A percentile compares a stretch with the other conserved stretches of the same genome.
phyloP scores from a whole-genome alignment of 2,888 invertebrate species.

The Eupithecia pulchellata region DNA sequence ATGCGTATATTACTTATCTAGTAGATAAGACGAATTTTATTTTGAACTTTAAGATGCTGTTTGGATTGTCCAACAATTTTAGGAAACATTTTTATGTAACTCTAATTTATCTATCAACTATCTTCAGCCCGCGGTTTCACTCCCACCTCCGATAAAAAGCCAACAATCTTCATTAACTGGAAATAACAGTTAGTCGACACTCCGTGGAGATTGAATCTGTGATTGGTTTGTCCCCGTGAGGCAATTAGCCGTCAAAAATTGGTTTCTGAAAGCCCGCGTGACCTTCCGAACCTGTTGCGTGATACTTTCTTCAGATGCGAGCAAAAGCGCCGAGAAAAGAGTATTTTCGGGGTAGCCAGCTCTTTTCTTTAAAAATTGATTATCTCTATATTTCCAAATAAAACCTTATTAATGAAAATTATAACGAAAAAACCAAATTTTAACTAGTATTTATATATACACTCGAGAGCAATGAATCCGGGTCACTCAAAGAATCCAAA shows the following conservation, averaged over 20 bases:
- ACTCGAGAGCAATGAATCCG: too few relatives aligned
- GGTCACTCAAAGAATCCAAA: too few relatives aligned
- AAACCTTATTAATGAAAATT: too few relatives aligned
- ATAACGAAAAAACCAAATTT: too few relatives aligned
- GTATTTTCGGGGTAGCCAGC: conserved; percentile 65
- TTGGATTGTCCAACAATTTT: too few relatives aligned
- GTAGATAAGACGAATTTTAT: too few relatives aligned
- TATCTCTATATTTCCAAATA: too few relatives aligned
- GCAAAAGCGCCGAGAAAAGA: conserved; percentile 63
- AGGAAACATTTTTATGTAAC: too few relatives aligned
- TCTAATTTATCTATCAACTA: too few relatives aligned
- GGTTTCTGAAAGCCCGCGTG: conserved; percentile 59
- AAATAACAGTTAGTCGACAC: conserved; percentile 26
- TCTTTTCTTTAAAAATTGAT: not conserved
- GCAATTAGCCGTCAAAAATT: conserved; percentile 42
- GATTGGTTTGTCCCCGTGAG: conserved; percentile 25
- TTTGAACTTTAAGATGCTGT: too few relatives aligned
- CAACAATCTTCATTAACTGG: conserved; percentile 19
- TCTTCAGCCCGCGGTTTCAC: not conserved
- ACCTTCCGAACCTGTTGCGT: conserved; percentile 82
- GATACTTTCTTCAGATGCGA: conserved; percentile 52
- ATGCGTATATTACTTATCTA: too few relatives aligned
- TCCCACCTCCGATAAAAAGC: not conserved
- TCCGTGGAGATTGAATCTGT: conserved; percentile 22
- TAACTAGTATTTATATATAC: too few relatives aligned